Evolutionary conservation across 2,888 invertebrate species (phyloP), one percentile per base, ranked within the genome.

Genomic region (Carabus problematicus): DNA sequence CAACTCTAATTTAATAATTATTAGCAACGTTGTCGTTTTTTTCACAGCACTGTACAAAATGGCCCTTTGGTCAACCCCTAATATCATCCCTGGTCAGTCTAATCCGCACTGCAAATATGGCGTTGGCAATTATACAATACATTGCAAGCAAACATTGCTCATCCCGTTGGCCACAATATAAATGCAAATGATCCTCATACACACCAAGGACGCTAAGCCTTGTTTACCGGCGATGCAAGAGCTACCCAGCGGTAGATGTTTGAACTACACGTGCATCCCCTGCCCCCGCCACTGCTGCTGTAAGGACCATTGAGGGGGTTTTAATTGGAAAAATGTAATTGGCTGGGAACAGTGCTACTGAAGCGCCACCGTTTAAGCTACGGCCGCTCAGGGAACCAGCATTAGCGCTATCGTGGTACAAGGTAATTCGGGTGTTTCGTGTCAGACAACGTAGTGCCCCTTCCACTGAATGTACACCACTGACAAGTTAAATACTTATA

Each of bases 301-400:
- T 18, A 9, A 18, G 56, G 9, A 11, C 29, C 56, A 39, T 12
- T 18, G 12, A 40, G 59, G 41, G 63, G 59, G 42, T 60, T 68
- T 66, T 68, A 68, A 68, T 68, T 68, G 68, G 68, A 68, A 68
- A 61, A 61, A 68, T 68, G 61, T 68, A 68, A 68, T 68, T 68
- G 68, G 68, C 60, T 43, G 55, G 61, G 61, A 39, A 14, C 56
- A 56, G 29, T 11, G 40, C 39, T 29, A 40, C 61, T 16, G 42
- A 42, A 41, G 42, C 59, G 59, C 40, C 41, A 29, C 41, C 29
- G 43, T 39, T 47, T 49, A 39, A 64, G 12, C 14, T 40, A 41
- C 52, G 59, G 52, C 42, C 68, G 60, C 40, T 18, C 12, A 41
- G 60, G 61, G 61, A 55, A 43, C 61, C 14, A 63, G 47, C 68